phyloP scores from a whole-genome alignment of 2,113 vertebrate species.

The Apodemus speciosus region DNA sequence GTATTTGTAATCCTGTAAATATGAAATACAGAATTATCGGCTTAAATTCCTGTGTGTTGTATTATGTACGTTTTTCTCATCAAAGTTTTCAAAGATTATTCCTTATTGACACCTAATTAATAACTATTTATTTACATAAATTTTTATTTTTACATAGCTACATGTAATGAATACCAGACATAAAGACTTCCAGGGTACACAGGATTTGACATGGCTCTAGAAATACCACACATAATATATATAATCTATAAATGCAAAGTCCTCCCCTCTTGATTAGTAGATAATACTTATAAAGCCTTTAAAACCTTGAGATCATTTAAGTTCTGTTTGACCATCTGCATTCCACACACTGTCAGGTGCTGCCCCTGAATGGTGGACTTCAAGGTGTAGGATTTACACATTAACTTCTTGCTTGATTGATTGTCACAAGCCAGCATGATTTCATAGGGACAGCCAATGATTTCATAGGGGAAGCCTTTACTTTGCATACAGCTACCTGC shows the following conservation, averaged over 20 bases:
- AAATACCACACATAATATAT: background rate
- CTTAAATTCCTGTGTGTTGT: background rate
- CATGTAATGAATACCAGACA: background rate
- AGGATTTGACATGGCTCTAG: background rate
- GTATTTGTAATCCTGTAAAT: background rate
- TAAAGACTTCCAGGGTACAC: background rate
- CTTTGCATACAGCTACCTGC: conserved; percentile 71
- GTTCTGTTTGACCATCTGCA: background rate
- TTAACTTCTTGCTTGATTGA: too few species aligned
- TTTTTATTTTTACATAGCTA: background rate
- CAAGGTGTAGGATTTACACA: too few species aligned
- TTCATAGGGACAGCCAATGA: background rate
- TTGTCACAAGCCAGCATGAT: background rate
- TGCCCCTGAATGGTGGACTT: too few species aligned
- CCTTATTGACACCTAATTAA: background rate
- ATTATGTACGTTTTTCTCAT: background rate
- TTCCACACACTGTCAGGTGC: background rate
- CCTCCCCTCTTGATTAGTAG: background rate
- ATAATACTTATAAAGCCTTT: background rate
- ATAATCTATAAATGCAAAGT: background rate
- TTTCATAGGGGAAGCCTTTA: background rate
- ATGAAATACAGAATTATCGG: background rate
- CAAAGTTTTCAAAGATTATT: background rate
- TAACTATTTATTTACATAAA: background rate
- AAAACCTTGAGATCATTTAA: background rate